Base-by-base conservation (phyloP, 1,140 invertebrate species). In the Kradibia gibbosae region DNA sequence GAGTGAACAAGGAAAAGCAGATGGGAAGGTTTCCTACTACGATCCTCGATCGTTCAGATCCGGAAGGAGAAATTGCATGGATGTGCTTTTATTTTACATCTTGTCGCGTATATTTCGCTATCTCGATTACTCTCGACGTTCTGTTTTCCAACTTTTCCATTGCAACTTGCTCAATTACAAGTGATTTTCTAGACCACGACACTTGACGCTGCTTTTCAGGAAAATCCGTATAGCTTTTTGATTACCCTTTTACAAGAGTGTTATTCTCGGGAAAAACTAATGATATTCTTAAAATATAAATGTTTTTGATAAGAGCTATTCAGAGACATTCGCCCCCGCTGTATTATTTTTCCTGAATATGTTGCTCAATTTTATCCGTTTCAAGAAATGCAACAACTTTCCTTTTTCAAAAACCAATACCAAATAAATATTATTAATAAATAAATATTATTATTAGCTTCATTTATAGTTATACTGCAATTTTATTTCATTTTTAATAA, bases 21-120 rank as follows among this genome's bases (percentile, higher is more conserved):
- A 48, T 45, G 25, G 39, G 36, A 60, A 36, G 57, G 31, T 34
- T 72, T n/a, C 55, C 45, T 55, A 1, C 36, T 13, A 36, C 20
- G 20, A 65, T 74, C 20, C 31, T 50, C 45, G 36, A 36, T 17
- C 67, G 73, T 17, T 31, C 48, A 53, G 67, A 77, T 82, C 78
- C 39, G 76, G 60, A 83, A 85, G 82, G 84, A 78, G 77, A 77
- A 75, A 76, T 48, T 65, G 39, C 31, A 48, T 20, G 22, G 36
- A 7, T 10, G 34, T 42, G 10, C 25, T 75, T 75, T 75, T 75
- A 53, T 57, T 34, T 75, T 25, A 31, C 39, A n/a, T 71, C 39
- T 28, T 15, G 5, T 17, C 42, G 2, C n/a, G 8, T 45, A 70
- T n/a, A 28, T 48, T 39, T 4, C 10, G 4, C 10, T 1, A 17